Evolutionary conservation across 2,888 invertebrate species (phyloP), one percentile per base, ranked within the genome.

Genomic region (Nomada lathburiana): DNA sequence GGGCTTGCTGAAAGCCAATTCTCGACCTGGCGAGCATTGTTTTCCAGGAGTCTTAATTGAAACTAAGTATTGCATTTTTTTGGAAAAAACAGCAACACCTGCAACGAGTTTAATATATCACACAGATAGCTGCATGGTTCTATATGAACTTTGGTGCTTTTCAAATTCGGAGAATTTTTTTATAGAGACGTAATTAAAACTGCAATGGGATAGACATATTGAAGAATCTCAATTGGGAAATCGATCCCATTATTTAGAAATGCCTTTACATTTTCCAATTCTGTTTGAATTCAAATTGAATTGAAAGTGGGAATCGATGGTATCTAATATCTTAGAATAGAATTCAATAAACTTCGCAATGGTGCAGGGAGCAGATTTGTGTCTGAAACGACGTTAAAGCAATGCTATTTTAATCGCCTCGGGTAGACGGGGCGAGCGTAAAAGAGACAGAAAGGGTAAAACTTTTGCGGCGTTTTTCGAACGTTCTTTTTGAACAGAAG

Each of bases 401-500:
- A 4, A 13, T 7, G 20, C 18, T 7, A 18, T 9, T 68, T 68
- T 42, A 44, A 53, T 36, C 53, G 42, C 18, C 5, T 23, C 7
- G 42, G 20, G 11, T 11, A n/a, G 10, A 60, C 60, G 42, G n/a
- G 5, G 11, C 11, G 9, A 18, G 29, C 26, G n/a, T 9, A 9
- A 26, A 11, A n/a, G 7, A 23, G 10, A 20, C 23, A n/a, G 4
- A 23, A 16, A 7, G 26, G 18, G 2, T 18, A n/a, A 47, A 70
- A 57, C 20, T 72, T 72, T 47, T 20, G 13, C 74, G 44, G 60
- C 29, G 29, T 60, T 62, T 74, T 55, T 23, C 74, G 47, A 68
- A 68, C 64, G 20, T 60, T 78, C 65, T 47, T 47, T 70, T 59
- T 63, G 36, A 67, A 67, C 69, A 70, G 70, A 82, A 65, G 57